Evolutionary conservation across 2,113 vertebrate genomes (phyloP), one percentile per base, ranked within the genome.

Genomic region (Rhipidura dahli): DNA sequence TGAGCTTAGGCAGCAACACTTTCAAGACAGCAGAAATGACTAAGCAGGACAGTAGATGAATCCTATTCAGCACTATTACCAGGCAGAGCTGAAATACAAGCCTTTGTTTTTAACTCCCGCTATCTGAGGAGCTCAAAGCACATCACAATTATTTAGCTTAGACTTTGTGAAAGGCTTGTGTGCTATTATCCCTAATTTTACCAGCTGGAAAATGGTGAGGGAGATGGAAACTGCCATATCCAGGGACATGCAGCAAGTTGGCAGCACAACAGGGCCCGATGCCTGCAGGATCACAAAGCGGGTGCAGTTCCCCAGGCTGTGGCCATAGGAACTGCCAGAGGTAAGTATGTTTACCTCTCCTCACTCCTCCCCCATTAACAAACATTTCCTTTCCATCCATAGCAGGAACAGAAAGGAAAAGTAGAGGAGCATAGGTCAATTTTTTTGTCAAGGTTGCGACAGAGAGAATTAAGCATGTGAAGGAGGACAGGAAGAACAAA

Each of bases 111-210:
- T 87, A 95, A 83, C 91, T 87, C 95, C 44, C 6, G 20, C 89
- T 85, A 84, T 79, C 79, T 17, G 26, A 93, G 60, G 76, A 93
- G 88, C 93, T 92, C 87, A 90, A 95, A 90, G 93, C 79, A 54
- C 90, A 90, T 96, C 83, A 89, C 85, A 94, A 39, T 95, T 92
- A 94, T 92, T 97, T 90, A 92, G 88, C 90, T 95, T 75, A 95
- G 90, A 80, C 60, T 93, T 57, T 87, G 71, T 78, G 82, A 95
- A 94, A 94, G 45, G 87, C 72, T 88, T 63, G 49, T 53, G 50
- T 26, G 87, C 66, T 83, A 93, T 96, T 90, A 96, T 94, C 78
- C 79, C 87, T 88, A 80, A 93, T 96, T 96, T 92, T 89, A 85
- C 80, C 85, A 73, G 88, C 86, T 90, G 89, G 76, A 59, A 93